Percentiles rank a stretch among this genome's conserved stretches.
Conservation (phyloP, 2,797 vertebrate genomes). For the Molossus molossus region DNA sequence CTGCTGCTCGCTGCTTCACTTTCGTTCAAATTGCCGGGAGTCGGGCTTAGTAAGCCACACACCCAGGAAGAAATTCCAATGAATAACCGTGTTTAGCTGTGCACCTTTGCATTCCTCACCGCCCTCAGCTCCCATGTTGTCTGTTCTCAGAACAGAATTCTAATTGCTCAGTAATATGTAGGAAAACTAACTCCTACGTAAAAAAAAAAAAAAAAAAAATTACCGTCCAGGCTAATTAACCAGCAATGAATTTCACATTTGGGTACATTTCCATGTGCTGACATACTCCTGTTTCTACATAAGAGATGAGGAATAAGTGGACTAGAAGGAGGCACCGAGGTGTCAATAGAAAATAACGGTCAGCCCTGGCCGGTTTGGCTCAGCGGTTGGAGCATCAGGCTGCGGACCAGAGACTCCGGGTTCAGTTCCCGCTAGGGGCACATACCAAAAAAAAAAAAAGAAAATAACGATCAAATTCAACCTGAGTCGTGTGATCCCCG, state of each 20-base stretch:
- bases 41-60: slow-evolving; percentile 37
- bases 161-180: slow-evolving; percentile 80
- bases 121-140: slow-evolving; percentile 24
- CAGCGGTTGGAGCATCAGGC: no score
- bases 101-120: slow-evolving; percentile 9
- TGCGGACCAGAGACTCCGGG: no score
- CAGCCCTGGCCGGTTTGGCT: no score
- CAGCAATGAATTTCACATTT: slow-evolving; percentile 69
- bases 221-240: slow-evolving; percentile 76
- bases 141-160: slow-evolving; percentile 75
- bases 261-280: slow-evolving; percentile 70
- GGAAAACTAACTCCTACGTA: slow-evolving; percentile 74
- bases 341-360: neutral
- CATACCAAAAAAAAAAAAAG: no score
- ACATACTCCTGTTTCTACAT: slow-evolving; percentile 76
- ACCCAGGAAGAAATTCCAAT: neutral
- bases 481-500: accelerated
- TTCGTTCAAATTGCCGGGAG: neutral
- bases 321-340: neutral
- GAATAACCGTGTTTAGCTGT: neutral
- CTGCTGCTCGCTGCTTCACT: neutral
- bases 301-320: neutral
- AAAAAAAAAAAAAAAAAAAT: slow-evolving; percentile 67
- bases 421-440: no score
- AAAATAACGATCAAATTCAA: neutral